Conservation (phyloP, 1,140 invertebrate species). For the Cydia splendana region DNA sequence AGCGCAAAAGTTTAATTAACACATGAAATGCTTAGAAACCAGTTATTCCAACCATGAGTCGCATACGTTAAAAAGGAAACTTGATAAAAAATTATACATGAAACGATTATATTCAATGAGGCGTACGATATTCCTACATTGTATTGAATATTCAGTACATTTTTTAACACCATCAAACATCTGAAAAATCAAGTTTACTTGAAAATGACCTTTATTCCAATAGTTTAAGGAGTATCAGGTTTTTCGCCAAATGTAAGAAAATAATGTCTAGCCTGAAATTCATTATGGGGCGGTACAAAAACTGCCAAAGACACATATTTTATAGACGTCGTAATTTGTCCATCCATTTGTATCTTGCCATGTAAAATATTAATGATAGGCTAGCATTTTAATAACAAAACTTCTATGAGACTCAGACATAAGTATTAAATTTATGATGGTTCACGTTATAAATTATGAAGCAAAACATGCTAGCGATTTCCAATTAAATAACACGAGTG, state of each 20-base stretch:
- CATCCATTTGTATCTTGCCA: too few species aligned
- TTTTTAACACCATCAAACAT: not conserved
- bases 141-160: conserved; percentile 67
- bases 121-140: conserved; percentile 63
- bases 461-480: too few species aligned
- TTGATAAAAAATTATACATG: conserved; percentile 65
- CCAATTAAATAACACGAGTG: too few species aligned
- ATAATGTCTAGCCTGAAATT: conserved; percentile 55
- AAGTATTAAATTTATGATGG: too few species aligned
- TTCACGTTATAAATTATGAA: too few species aligned
- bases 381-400: too few species aligned
- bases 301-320: not conserved
- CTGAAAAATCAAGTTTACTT: not conserved
- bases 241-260: not conserved
- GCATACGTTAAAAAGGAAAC: not conserved
- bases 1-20: too few species aligned
- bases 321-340: not conserved
- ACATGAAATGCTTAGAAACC: too few species aligned
- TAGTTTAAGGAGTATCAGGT: not conserved
- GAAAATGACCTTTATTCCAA: not conserved
- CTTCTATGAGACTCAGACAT: too few species aligned
- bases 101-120: conserved; percentile 75
- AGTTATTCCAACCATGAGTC: not conserved
- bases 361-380: too few species aligned
- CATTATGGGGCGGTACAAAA: conserved; percentile 56